Conservation (phyloP, 2,797 vertebrate genomes). For the Austrolebias charrua region DNA sequence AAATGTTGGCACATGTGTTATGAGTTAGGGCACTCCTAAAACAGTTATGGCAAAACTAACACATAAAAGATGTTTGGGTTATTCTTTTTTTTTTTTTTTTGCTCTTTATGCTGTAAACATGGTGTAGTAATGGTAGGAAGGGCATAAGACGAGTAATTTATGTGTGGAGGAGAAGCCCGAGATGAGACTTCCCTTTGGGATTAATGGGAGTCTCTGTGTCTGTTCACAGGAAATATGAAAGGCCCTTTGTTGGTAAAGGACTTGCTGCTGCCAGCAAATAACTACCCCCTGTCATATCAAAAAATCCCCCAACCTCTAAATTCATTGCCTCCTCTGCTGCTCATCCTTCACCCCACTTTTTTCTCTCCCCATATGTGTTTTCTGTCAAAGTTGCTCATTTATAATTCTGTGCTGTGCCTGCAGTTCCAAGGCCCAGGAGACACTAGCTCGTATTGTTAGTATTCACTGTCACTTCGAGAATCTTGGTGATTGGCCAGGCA, state of each 20-base stretch:
- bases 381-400: constrained; percentile 77
- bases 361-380: constrained; percentile 63
- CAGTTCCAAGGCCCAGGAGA: constrained; percentile 66
- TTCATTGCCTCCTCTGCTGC: constrained; percentile 74
- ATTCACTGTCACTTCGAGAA: constrained; percentile 70
- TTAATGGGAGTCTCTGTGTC: constrained; percentile 80
- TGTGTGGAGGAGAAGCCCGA: constrained; percentile 73
- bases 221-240: constrained; percentile 82
- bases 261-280: constrained; percentile 77
- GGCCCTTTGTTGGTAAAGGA: constrained; percentile 79
- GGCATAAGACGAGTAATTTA: constrained; percentile 77
- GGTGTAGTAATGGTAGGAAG: constrained; percentile 70
- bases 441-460: constrained; percentile 62
- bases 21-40: constrained; percentile 41
- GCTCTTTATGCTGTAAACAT: constrained; percentile 68
- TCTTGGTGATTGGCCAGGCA: constrained; percentile 52
- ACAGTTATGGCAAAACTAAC: constrained; percentile 48
- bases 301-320: constrained; percentile 74
- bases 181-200: constrained; percentile 76
- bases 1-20: constrained; percentile 80
- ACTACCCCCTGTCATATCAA: constrained; percentile 78
- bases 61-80: constrained; percentile 74
- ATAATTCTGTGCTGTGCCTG: constrained; percentile 62
- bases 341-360: constrained; percentile 72
- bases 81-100: constrained; percentile 44